Evolutionary conservation across 2,888 invertebrate species (phyloP), one percentile per base, ranked within the genome.

Genomic region (Nephrocerus scutellatus): DNA sequence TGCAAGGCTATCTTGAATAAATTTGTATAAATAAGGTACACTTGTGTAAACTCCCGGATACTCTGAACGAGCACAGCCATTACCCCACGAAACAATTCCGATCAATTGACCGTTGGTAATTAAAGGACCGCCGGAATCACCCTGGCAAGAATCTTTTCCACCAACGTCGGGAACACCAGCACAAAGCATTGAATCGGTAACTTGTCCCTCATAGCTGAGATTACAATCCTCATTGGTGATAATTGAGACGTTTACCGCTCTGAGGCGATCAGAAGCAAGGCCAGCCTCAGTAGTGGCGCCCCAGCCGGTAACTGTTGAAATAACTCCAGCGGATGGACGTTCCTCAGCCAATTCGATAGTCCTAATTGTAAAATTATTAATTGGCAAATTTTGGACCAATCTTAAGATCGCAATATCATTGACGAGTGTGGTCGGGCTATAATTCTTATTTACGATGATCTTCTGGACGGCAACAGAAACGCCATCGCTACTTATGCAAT

Each of bases 371-470:
- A 53, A 52, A 39, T 56, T 52, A 24, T 63, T 59, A 12, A 64
- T 20, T 1, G 56, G 56, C 43, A 63, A 28, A 2, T 56, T 53
- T 0, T 49, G 36, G 2, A 39, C 48, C n/a, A 65, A 30, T 0
- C 53, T 30, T 3, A 65, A 36, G 2, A 79, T 46, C 0, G 77
- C 77, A 10, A 79, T 60, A 36, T 80, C 79, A 43, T 70, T 71
- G 42, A 78, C 74, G 62, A 69, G 72, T 3, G 7, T 31, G 1
- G 4, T 5, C n/a, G n/a, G n/a, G 26, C 63, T 59, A 49, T 74
- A 80, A 0, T 63, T 49, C 20, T 72, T 70, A 48, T 80, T 76
- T 46, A 62, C 62, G 2, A 68, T 42, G 4, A 75, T 51, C 23
- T 68, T 65, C 2, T 66, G 64, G 0, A 78, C 72, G 20, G 66